Conservation (phyloP, 2,888 invertebrate species). For the Rhagonycha lutea region DNA sequence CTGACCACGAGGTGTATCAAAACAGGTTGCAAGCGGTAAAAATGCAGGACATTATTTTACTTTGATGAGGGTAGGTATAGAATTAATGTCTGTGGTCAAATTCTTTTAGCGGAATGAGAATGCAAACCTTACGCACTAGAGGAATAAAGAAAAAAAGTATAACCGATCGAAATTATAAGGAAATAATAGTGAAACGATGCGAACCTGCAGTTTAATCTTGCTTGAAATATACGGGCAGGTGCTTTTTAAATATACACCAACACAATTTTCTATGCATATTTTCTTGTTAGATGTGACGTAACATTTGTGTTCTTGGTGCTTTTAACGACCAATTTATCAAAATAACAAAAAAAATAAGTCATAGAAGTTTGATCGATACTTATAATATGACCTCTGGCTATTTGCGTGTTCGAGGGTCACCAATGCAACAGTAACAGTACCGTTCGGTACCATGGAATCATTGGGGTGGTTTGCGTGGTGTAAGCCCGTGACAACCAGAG, state of each 20-base stretch:
- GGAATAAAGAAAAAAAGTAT: slow-evolving; percentile 10
- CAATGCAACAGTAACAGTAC: slow-evolving; percentile 38
- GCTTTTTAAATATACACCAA: slow-evolving; percentile 41
- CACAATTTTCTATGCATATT: slow-evolving; percentile 29
- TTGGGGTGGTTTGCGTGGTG: slow-evolving; percentile 24
- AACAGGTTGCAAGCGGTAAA: slow-evolving; percentile 46
- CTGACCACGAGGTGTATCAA: slow-evolving; percentile 37
- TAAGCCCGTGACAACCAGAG: slow-evolving; percentile 35
- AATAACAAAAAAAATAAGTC: background rate
- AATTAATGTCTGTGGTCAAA: slow-evolving; percentile 51
- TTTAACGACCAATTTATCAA: background rate
- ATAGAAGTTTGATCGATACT: slow-evolving; percentile 50
- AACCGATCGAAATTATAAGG: slow-evolving; percentile 27
- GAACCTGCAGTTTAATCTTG: slow-evolving; percentile 47
- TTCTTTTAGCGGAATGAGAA: slow-evolving; percentile 29
- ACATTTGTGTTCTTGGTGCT: background rate
- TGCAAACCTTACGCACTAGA: slow-evolving; percentile 20
- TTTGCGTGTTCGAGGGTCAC: slow-evolving; percentile 50
- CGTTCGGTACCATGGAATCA: slow-evolving; percentile 42
- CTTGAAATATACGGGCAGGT: slow-evolving; percentile 47
- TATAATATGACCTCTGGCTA: slow-evolving; percentile 55
- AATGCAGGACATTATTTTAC: slow-evolving; percentile 47
- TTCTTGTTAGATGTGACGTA: background rate
- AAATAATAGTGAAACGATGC: slow-evolving; percentile 35
- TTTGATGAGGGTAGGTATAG: slow-evolving; percentile 55